A percentile compares a stretch with the other conserved stretches of the same genome.
These are phyloP conservation scores for Helicorthomorpha holstii DNA, from an alignment of 1,140 invertebrate genomes.

Conservation along the genomic window DNA sequence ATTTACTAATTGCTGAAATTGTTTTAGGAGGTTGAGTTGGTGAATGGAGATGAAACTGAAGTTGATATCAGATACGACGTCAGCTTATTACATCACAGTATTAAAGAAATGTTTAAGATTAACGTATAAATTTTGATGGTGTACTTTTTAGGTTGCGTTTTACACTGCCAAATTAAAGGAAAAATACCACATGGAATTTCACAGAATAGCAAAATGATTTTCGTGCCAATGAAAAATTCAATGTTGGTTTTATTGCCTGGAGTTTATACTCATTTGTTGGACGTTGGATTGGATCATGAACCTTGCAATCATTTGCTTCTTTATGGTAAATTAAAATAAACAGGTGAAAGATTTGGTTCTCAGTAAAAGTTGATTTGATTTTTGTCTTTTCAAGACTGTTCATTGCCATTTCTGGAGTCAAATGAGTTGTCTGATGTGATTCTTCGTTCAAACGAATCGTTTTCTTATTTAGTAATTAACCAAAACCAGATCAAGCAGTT, in stretches of 20 bases:
- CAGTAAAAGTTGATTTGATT: too few relatives aligned
- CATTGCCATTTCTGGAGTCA: too few relatives aligned
- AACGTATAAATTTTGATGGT: slow-evolving; percentile 14
- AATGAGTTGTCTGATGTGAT: too few relatives aligned
- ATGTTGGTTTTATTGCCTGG: slow-evolving; percentile 57
- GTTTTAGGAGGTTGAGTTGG: too few relatives aligned
- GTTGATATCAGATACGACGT: background rate
- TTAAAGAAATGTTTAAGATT: background rate
- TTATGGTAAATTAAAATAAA: slow-evolving; percentile 7
- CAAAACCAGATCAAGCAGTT: too few relatives aligned
- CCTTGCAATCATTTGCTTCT: slow-evolving; percentile 50
- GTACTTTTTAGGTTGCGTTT: background rate
- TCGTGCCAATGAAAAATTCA: background rate
- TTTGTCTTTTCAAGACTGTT: too few relatives aligned
- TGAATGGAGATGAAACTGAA: background rate
- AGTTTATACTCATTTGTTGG: slow-evolving; percentile 57
- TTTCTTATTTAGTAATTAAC: too few relatives aligned
- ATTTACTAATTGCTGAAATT: background rate
- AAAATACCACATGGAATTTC: background rate
- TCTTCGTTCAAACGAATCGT: too few relatives aligned
- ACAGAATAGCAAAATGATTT: background rate
- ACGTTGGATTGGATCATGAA: slow-evolving; percentile 58
- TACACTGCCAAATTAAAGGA: background rate
- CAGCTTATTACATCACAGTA: background rate
- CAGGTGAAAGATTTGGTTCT: slow-evolving; percentile 51